A percentile compares a stretch with the other conserved stretches of the same genome.
These are phyloP conservation scores for Allobates femoralis DNA, from an alignment of 2,797 vertebrate species.

Conservation along the genomic window DNA sequence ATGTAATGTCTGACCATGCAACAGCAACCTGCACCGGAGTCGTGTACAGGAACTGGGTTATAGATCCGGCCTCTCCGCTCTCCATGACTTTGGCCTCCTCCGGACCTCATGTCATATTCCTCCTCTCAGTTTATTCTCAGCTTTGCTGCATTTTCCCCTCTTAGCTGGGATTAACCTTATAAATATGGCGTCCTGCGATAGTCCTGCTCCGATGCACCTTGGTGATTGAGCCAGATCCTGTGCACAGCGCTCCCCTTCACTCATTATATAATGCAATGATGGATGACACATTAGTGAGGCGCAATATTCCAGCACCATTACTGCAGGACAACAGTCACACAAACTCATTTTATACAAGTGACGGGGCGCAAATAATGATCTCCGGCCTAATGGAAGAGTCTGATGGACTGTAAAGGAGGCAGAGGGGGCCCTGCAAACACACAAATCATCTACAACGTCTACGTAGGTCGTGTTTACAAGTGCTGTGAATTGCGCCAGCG, in stretches of 20 bases:
- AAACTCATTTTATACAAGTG: constrained; percentile 61
- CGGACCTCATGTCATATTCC: neutral
- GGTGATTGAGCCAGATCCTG: constrained; percentile 61
- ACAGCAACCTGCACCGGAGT: too few species aligned
- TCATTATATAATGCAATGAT: constrained; percentile 51
- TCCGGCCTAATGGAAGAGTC: constrained; percentile 46
- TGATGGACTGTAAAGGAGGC: constrained; percentile 63
- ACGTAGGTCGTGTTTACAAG: constrained; percentile 71
- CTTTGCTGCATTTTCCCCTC: constrained; percentile 56
- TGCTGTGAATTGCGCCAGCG: constrained; percentile 73
- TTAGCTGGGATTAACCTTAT: constrained; percentile 63
- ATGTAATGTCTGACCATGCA: too few species aligned
- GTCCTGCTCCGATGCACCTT: constrained; percentile 56
- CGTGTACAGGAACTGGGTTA: too few species aligned
- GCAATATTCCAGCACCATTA: constrained; percentile 59
- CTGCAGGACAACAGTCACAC: constrained; percentile 45
- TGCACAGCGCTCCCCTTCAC: constrained; percentile 49
- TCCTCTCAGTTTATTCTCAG: constrained; percentile 60
- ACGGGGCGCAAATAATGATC: constrained; percentile 65
- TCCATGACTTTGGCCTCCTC: neutral
- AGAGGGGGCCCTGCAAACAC: constrained; percentile 66
- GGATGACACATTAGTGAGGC: constrained; percentile 44
- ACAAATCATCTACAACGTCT: constrained; percentile 74
- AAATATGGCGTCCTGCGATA: constrained; percentile 59
- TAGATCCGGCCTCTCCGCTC: too few species aligned